Conservation (phyloP, 1,140 invertebrate genomes). For the Mamestra configurata region DNA sequence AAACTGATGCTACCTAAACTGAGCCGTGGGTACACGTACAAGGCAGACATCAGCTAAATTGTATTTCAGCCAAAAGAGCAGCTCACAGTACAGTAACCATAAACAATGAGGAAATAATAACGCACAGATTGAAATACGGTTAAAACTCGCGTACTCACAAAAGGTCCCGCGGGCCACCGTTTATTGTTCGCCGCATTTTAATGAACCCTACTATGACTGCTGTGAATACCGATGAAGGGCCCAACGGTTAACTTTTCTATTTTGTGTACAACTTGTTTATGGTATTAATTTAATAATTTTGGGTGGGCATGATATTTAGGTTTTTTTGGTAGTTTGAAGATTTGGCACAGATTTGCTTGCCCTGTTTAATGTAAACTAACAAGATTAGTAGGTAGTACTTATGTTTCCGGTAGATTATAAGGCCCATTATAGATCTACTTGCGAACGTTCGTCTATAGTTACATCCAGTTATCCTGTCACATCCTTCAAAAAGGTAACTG, state of each 20-base stretch:
- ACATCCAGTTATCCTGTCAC: too few relatives aligned
- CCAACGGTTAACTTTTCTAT: constrained; percentile 49
- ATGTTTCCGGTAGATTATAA: too few relatives aligned
- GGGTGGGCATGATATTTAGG: neutral
- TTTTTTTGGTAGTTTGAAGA: neutral
- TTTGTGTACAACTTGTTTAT: constrained; percentile 41
- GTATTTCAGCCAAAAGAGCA: constrained; percentile 33
- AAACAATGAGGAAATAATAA: constrained; percentile 73
- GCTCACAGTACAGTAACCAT: constrained; percentile 40
- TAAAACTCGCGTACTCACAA: constrained; percentile 70
- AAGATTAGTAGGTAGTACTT: too few relatives aligned
- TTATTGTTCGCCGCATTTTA: constrained; percentile 84
- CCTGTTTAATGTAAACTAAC: too few relatives aligned
- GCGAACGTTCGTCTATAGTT: too few relatives aligned
- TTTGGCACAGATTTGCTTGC: neutral
- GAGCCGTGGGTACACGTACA: too few relatives aligned
- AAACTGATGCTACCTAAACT: too few relatives aligned
- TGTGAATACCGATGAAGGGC: constrained; percentile 78
- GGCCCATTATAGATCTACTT: too few relatives aligned
- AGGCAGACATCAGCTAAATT: constrained; percentile 16
- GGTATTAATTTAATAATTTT: constrained; percentile 20
- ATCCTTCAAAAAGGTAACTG: too few relatives aligned
- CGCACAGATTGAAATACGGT: constrained; percentile 78
- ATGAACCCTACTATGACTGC: constrained; percentile 72
- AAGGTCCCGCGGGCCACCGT: constrained; percentile 73